Conservation (phyloP, 2,113 vertebrate genomes). For the Corythornis madagascariensis region DNA sequence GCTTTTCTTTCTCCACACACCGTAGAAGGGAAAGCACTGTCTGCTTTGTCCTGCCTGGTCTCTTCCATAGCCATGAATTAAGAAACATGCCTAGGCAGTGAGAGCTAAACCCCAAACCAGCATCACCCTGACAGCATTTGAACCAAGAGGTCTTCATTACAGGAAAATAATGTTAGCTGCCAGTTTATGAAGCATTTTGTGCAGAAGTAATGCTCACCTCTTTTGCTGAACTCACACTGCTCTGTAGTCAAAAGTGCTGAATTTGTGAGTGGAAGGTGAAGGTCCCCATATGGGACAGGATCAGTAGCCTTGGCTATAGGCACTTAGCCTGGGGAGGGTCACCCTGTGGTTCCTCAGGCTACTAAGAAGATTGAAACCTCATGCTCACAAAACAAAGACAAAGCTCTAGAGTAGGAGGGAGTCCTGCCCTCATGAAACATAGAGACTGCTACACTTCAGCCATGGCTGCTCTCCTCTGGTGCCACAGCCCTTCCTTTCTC, state of each 20-base stretch:
- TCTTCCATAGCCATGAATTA: background rate
- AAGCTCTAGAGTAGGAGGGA: background rate
- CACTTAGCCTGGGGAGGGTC: background rate
- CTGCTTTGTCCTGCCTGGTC: background rate
- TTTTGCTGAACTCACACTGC: background rate
- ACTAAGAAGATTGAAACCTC: background rate
- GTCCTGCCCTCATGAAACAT: background rate
- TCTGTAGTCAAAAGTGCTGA: background rate
- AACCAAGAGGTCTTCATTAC: background rate
- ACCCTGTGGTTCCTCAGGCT: background rate
- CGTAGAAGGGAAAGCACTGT: background rate
- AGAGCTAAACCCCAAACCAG: background rate
- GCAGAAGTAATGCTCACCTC: background rate
- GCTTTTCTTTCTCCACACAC: background rate
- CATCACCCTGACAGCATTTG: background rate
- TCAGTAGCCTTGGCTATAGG: background rate
- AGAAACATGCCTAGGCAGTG: accelerated
- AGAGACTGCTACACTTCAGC: background rate
- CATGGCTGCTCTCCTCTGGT: background rate
- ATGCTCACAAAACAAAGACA: background rate
- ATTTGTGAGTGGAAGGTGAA: background rate
- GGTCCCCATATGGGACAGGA: background rate
- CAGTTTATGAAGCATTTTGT: background rate
- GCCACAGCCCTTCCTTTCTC: background rate
- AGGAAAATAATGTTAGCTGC: background rate